Base-by-base conservation (phyloP, 2,888 invertebrate genomes). In the Polylopha cassiicola region DNA sequence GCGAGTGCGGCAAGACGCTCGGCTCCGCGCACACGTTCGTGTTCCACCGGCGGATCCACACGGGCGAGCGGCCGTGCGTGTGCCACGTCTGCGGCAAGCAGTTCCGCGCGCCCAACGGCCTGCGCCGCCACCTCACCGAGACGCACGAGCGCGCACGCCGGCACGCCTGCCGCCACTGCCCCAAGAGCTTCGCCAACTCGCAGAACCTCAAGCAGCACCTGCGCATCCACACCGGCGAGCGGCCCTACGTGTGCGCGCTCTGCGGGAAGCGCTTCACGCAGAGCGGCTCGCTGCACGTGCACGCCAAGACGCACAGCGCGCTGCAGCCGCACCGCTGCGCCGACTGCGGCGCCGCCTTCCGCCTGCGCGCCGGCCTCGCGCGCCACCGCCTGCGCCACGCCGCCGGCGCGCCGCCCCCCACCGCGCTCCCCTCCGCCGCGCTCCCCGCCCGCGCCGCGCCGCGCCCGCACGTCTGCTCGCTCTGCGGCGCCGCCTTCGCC, bases 51-150 rank as follows among this genome's bases (percentile, higher is more conserved):
- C 77, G 90, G 7, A 90, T 90, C 37, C 90, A 91, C 61, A 88
- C 90, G 4, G 90, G 90, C 2, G 90, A 90, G 66, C 77, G 89
- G 28, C 89, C 90, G 1, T 90, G 87, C 65, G 88, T 89, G 41
- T 91, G 91, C 56, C 89, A 91, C 62, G 58, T 89, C 10, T 91
- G 91, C 61, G 90, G 90, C 2, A 89, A 89, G 51, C 88, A 88
- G 58, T 91, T 91, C 68, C 79, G 90, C 11, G 87, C 90, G n/a
- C 89, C 89, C 8, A 87, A 87, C 65, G 90, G 90, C 0, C 67
- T 91, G 14, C 86, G 87, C 27, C 74, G 90, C 1, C 91, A 91
- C 56, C 54, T 90, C 13, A 78, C 86, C 11, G 89, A 90, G 51
- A 90, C 90, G 2, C 91, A 91, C 68, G 87, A 88, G 49, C 84